Evolutionary conservation across 2,113 vertebrate genomes (phyloP).

Genomic region (Pseudopodoces humilis): DNA sequence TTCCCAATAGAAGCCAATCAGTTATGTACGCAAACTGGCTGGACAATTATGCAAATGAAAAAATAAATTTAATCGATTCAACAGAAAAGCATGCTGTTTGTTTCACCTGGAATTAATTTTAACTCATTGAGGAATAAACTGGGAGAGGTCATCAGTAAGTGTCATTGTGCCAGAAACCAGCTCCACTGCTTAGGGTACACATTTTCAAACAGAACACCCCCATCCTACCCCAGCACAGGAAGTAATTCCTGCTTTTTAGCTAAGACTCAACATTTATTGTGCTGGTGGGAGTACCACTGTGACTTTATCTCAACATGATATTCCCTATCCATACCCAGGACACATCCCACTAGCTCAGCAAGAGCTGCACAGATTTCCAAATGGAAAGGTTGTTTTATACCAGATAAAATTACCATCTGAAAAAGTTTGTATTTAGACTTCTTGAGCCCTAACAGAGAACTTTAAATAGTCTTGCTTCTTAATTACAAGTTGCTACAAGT

Average conservation of each 20-base stretch:
- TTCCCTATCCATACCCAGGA: background rate
- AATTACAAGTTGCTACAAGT: background rate
- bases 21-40: conserved; percentile 14
- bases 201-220: background rate
- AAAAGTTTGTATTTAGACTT: background rate
- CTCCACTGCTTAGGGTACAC: background rate
- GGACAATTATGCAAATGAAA: background rate
- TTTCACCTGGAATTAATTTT: background rate
- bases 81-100: background rate
- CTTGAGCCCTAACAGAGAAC: background rate
- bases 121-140: background rate
- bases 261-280: background rate
- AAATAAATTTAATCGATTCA: conserved; percentile 11
- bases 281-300: background rate
- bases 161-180: background rate
- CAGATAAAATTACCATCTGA: background rate
- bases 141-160: background rate
- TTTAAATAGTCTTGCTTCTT: background rate
- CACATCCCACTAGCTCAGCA: background rate
- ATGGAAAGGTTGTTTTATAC: background rate
- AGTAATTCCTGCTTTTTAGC: background rate
- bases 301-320: background rate
- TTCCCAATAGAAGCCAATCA: background rate
- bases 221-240: accelerated
- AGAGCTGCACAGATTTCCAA: background rate